Evolutionary conservation across 2,888 invertebrate genomes (phyloP).

Genomic region (Oligia fasciuncula): DNA sequence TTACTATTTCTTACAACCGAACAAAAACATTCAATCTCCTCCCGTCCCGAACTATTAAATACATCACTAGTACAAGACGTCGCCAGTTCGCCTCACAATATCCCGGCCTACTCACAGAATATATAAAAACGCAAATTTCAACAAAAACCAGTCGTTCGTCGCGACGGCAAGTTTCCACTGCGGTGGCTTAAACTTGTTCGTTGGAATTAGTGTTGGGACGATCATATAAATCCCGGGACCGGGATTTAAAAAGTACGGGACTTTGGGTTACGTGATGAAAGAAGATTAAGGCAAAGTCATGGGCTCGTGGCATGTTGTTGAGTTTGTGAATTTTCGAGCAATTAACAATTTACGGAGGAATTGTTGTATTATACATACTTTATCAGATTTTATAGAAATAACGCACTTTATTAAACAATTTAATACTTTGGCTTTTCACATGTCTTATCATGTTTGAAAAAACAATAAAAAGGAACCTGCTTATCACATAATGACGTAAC

Average conservation of each 20-base stretch:
- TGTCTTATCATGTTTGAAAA: not conserved
- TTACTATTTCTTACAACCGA: not conserved
- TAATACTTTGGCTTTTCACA: not conserved
- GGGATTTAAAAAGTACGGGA: slow-evolving; percentile 47
- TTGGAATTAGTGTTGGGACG: slow-evolving; percentile 65
- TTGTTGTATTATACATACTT: not conserved
- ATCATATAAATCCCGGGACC: slow-evolving; percentile 59
- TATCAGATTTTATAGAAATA: not conserved
- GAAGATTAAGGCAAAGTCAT: slow-evolving; percentile 22
- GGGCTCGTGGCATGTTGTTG: not conserved
- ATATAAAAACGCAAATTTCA: slow-evolving; percentile 69
- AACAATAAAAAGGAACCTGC: not conserved
- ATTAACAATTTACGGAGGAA: not conserved
- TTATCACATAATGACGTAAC: not conserved
- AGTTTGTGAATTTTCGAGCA: not conserved
- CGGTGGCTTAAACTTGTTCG: slow-evolving; percentile 72
- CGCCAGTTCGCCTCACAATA: slow-evolving; percentile 29
- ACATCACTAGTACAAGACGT: slow-evolving; percentile 51
- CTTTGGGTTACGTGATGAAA: slow-evolving; percentile 51
- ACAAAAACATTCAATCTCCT: slow-evolving; percentile 41
- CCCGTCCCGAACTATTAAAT: slow-evolving; percentile 26
- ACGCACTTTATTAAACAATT: not conserved
- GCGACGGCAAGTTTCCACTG: slow-evolving; percentile 67
- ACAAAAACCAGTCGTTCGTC: slow-evolving; percentile 68
- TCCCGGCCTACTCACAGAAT: slow-evolving; percentile 45